phyloP scores from a whole-genome alignment of 2,113 vertebrate species.

The Leucoraja erinaceus region DNA sequence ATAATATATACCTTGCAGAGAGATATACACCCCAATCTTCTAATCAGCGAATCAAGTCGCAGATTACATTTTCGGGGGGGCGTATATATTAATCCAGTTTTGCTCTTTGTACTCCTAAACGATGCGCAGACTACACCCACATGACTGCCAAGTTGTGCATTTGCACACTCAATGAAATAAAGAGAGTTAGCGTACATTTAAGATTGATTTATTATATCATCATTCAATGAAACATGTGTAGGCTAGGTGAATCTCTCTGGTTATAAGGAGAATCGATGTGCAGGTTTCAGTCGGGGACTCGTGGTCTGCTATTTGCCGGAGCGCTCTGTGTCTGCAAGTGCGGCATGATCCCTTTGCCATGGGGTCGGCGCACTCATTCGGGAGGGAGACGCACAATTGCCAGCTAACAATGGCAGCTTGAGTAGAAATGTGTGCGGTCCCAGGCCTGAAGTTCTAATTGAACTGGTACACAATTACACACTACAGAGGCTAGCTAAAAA shows the following conservation, averaged over 20 bases:
- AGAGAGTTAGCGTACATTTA: background rate
- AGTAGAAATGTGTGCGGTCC: conserved; percentile 57
- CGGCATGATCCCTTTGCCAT: conserved; percentile 49
- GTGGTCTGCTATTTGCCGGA: conserved; percentile 47
- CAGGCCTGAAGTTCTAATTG: conserved; percentile 56
- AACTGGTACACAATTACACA: conserved; percentile 55
- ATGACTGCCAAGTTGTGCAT: background rate
- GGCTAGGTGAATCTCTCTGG: background rate
- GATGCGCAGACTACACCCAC: background rate
- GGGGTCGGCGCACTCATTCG: conserved; percentile 50
- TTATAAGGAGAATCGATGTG: conserved; percentile 40
- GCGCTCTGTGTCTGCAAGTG: conserved; percentile 46
- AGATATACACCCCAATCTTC: background rate
- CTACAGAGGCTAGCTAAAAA: conserved; percentile 43
- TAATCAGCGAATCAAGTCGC: background rate
- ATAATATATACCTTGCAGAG: background rate
- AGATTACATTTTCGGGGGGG: too few species aligned
- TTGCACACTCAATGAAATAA: background rate
- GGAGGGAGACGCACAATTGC: conserved; percentile 42
- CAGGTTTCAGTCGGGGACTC: conserved; percentile 47
- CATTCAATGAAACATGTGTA: background rate
- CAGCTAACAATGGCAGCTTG: conserved; percentile 44
- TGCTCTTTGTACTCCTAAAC: background rate
- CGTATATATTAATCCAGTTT: background rate
- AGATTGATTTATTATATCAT: conserved; percentile 10